Percentiles rank a stretch among this genome's conserved stretches.
phyloP scores from a whole-genome alignment of 2,888 invertebrate species.

The Apodemia duryi region DNA sequence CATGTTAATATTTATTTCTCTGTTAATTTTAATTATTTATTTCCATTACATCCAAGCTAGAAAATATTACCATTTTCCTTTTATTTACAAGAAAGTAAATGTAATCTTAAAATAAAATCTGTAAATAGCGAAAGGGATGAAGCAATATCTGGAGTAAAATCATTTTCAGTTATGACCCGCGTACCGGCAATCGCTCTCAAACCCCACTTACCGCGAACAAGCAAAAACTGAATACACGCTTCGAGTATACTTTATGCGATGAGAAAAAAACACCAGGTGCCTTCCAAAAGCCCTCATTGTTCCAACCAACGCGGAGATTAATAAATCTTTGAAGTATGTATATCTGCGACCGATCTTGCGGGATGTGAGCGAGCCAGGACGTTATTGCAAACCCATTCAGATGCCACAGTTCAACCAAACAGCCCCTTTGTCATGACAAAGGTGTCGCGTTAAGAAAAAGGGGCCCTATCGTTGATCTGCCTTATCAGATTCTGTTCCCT shows the following conservation, averaged over 20 bases:
- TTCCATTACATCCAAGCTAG: background rate
- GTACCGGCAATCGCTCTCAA: conserved; percentile 46
- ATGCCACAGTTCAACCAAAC: conserved; percentile 75
- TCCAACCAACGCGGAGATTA: conserved; percentile 72
- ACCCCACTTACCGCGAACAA: conserved; percentile 50
- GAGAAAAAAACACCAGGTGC: conserved; percentile 75
- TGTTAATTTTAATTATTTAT: background rate
- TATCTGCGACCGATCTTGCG: conserved; percentile 76
- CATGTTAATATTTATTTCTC: background rate
- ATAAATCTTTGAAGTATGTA: conserved; percentile 74
- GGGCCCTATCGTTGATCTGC: conserved; percentile 74
- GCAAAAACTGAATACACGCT: conserved; percentile 63
- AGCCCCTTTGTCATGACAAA: conserved; percentile 77
- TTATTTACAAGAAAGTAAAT: conserved; percentile 1
- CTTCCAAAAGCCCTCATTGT: conserved; percentile 73
- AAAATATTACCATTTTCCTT: background rate
- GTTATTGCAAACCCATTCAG: conserved; percentile 78
- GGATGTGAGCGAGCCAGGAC: conserved; percentile 64
- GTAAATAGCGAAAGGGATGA: conserved; percentile 7
- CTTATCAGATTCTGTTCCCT: conserved; percentile 78
- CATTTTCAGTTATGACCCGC: conserved; percentile 19
- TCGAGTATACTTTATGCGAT: conserved; percentile 50
- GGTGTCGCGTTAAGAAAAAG: conserved; percentile 78
- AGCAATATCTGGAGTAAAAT: conserved; percentile 10
- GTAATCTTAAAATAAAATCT: conserved; percentile 4